phyloP scores from a whole-genome alignment of 2,113 vertebrate genomes.

The Lonchura striata region DNA sequence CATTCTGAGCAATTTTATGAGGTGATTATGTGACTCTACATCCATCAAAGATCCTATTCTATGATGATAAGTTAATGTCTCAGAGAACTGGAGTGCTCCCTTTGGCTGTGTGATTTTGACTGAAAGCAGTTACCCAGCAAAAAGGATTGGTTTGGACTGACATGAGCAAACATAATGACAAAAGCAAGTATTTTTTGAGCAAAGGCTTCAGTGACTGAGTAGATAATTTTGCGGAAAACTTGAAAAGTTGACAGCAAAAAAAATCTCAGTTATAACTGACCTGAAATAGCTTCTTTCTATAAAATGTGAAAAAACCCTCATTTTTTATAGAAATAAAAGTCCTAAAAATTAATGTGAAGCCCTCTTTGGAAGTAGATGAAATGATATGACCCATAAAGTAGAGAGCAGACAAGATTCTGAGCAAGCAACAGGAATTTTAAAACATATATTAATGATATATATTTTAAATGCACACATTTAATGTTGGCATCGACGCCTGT shows the following conservation, averaged over 20 bases:
- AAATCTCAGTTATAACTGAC: neutral
- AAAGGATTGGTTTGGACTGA: neutral
- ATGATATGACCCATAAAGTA: neutral
- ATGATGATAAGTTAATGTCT: constrained; percentile 1
- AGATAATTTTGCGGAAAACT: neutral
- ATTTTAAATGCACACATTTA: neutral
- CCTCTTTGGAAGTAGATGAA: neutral
- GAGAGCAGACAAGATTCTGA: neutral
- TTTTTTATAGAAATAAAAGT: neutral
- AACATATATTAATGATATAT: neutral
- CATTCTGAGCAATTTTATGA: neutral
- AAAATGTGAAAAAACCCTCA: rapidly evolving
- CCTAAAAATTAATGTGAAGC: neutral
- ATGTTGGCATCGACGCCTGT: neutral
- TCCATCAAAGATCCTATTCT: neutral
- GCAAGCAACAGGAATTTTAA: neutral
- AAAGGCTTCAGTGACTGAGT: neutral
- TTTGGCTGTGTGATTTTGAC: neutral
- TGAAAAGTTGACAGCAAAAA: neutral
- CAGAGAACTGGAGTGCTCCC: neutral
- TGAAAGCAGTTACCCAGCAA: neutral
- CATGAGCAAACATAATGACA: neutral
- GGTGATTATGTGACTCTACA: neutral
- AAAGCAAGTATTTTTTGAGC: neutral
- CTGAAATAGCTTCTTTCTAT: neutral